Conservation (phyloP, 1,140 invertebrate species). For the Cotesia chilonis region DNA sequence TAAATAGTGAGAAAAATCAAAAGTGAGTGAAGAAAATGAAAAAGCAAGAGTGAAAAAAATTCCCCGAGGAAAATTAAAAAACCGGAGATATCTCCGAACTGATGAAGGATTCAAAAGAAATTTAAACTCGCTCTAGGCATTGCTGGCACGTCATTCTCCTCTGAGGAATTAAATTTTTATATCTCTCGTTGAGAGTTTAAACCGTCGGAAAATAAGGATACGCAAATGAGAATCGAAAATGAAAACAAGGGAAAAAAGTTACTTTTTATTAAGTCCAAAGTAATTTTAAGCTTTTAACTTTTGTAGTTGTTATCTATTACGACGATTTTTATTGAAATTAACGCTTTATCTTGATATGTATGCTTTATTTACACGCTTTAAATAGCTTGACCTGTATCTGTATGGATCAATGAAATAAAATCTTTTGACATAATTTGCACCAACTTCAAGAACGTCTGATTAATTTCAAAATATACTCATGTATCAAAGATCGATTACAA, state of each 20-base stretch:
- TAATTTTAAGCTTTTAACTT: no score
- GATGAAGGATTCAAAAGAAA: slow-evolving; percentile 38
- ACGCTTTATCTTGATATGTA: no score
- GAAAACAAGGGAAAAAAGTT: slow-evolving; percentile 13
- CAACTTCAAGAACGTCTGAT: no score
- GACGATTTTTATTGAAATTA: no score
- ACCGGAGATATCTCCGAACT: slow-evolving; percentile 1
- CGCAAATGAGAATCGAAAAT: slow-evolving; percentile 16
- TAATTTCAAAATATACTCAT: no score
- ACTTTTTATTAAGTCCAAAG: neutral
- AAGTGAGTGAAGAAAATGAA: neutral
- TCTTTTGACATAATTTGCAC: no score
- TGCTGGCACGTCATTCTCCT: slow-evolving; percentile 59
- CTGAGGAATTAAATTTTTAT: slow-evolving; percentile 66
- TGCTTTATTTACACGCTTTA: no score
- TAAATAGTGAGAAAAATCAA: neutral
- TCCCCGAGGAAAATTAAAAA: neutral
- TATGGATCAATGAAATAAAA: no score
- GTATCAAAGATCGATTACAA: no score
- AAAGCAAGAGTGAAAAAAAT: slow-evolving; percentile 2
- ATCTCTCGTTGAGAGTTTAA: slow-evolving; percentile 65
- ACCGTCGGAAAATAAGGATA: slow-evolving; percentile 47
- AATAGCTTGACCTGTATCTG: no score
- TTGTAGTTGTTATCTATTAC: no score
- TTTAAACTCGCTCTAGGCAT: slow-evolving; percentile 46